These are phyloP conservation scores for Heliocidaris tuberculata DNA, from an alignment of 35 echinoderm and acorn worm genomes.

Conservation along the genomic window DNA sequence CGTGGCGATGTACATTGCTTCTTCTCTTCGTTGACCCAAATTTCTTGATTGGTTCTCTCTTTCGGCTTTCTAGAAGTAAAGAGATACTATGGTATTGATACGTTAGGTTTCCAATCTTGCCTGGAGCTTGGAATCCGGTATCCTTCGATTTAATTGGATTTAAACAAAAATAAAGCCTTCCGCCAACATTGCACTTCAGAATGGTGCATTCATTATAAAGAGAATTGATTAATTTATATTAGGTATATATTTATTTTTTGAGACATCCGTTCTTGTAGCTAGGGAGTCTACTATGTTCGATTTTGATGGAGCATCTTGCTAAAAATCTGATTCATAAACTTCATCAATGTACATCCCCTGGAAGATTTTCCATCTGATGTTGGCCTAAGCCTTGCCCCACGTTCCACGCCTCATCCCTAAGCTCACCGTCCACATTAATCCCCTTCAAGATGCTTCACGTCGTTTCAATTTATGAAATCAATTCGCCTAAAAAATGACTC, in stretches of 20 bases:
- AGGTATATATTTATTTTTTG: not conserved
- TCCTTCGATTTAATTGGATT: not conserved
- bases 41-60: not conserved
- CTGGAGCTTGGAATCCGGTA: not conserved
- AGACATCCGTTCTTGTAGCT: not conserved
- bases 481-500: not conserved
- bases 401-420: not conserved
- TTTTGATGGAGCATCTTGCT: not conserved
- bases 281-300: not conserved
- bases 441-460: not conserved
- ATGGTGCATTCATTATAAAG: not conserved
- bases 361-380: not conserved
- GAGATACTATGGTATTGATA: not conserved
- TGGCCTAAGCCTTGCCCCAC: not conserved
- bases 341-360: not conserved
- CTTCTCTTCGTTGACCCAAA: not conserved
- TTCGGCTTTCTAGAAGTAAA: not conserved
- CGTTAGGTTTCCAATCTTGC: not conserved
- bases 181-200: not conserved
- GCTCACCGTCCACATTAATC: not conserved
- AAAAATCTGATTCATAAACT: not conserved
- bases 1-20: not conserved
- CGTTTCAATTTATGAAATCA: not conserved
- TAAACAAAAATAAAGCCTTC: not conserved
- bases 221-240: not conserved